phyloP scores from a whole-genome alignment of 2,113 vertebrate genomes.

The Muscicapa adusta region DNA sequence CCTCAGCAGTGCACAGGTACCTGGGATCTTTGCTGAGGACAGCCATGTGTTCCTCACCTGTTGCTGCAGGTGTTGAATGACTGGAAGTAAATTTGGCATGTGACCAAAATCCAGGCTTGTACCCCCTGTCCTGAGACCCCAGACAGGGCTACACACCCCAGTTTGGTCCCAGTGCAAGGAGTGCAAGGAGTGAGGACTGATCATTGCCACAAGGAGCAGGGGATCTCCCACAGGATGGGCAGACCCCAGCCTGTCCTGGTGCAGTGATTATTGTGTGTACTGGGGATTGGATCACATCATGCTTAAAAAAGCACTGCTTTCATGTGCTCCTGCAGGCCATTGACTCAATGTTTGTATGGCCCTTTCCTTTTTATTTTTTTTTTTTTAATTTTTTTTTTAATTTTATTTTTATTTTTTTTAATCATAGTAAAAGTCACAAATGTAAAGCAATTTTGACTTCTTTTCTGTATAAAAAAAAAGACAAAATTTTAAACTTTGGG shows the following conservation, averaged over 20 bases:
- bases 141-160: accelerated
- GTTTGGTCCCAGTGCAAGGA: background rate
- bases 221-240: accelerated
- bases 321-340: background rate
- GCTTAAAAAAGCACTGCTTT: background rate
- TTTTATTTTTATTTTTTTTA: too few relatives aligned
- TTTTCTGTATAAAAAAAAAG: background rate
- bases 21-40: background rate
- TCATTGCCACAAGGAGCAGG: background rate
- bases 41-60: background rate
- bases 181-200: background rate
- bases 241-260: background rate
- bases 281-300: background rate
- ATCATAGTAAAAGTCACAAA: background rate
- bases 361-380: background rate
- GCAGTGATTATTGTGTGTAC: accelerated
- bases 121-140: background rate
- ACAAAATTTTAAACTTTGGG: background rate
- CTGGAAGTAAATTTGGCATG: background rate
- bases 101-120: background rate
- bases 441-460: background rate
- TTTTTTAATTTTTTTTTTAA: background rate
- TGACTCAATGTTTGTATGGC: background rate
- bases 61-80: background rate
- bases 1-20: background rate